Base-by-base conservation (phyloP, 2,113 vertebrate genomes). In the Delphinus delphis region DNA sequence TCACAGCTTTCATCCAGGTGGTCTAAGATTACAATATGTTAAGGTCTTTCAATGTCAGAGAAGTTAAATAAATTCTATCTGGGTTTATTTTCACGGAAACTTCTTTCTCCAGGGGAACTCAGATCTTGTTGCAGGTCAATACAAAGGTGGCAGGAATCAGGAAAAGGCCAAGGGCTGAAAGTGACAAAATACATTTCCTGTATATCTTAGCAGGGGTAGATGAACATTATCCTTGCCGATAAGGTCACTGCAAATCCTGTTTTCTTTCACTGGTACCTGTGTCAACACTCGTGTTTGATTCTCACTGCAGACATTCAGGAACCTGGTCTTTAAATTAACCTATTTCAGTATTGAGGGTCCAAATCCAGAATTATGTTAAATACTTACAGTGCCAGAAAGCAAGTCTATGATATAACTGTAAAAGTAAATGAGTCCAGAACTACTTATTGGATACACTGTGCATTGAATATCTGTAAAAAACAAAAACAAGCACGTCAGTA, bases 331-430 rank as follows among this genome's bases (percentile, higher is more conserved):
- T 60, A 53, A 33, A 77, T 73, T 14, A 90, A 36, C 1, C 1
- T 10, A 65, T 15, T 71, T 88, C 58, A 63, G 50, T 4, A 0
- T 2, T 0, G 0, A 90, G 79, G 95, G n/a, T 81, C 74, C 50
- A 95, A 68, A 38, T 2, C 85, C 33, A 97, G 84, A 83, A 1
- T 41, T 67, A 47, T 36, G 31, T 47, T 68, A 83, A 92, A 84
- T 88, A 99, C 99, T 98, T 98, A 99, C 99, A 83, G 99, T 99
- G 76, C 99, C 99, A 71, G 99, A 99, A 53, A 99, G 98, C 85
- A 99, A 98, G 96, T 99, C 99, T 94, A 99, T 98, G 92, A 99
- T 97, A 95, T 99, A 99, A 96, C 98, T 98, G 92, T 99, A 99
- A 96, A 99, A 99, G 95, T 99, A 98, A 85, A 99, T 96, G 6